A percentile compares a stretch with the other conserved stretches of the same genome.
Evolutionary conservation across 2,888 invertebrate genomes (phyloP).

Genomic region (Anaspis maculata): DNA sequence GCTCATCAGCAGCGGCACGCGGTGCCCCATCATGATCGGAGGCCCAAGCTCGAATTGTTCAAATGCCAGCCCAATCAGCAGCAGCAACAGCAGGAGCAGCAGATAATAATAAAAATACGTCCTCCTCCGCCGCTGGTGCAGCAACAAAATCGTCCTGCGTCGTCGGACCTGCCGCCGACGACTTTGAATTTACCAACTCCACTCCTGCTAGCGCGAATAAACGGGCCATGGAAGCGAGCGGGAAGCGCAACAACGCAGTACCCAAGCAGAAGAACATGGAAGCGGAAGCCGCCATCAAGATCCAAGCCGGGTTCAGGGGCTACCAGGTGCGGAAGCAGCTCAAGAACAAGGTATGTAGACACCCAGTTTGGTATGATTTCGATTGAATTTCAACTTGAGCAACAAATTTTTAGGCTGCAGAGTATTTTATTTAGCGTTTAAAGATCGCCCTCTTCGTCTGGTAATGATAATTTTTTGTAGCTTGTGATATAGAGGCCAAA

Average conservation of each 20-base stretch:
- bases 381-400: no score
- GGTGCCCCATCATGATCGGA: no score
- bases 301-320: slow-evolving; percentile 62
- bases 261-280: slow-evolving; percentile 30
- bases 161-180: no score
- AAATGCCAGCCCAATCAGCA: no score
- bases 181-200: no score
- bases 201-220: no score
- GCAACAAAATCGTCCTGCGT: slow-evolving; percentile 13
- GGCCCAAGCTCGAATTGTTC: no score
- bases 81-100: no score
- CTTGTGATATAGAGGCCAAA: no score
- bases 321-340: slow-evolving; percentile 49
- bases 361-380: slow-evolving; percentile 2
- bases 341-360: slow-evolving; percentile 34
- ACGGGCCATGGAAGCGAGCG: slow-evolving; percentile 27
- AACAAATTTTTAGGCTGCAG: no score
- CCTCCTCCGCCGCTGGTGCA: slow-evolving; percentile 17
- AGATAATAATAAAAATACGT: slow-evolving; percentile 32
- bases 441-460: neutral
- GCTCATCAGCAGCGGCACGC: no score
- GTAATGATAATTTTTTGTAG: neutral
- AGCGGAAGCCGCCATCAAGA: slow-evolving; percentile 53
- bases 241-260: slow-evolving; percentile 23
- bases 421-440: no score